phyloP scores from a whole-genome alignment of 2,888 invertebrate species.

The Luperina testacea region DNA sequence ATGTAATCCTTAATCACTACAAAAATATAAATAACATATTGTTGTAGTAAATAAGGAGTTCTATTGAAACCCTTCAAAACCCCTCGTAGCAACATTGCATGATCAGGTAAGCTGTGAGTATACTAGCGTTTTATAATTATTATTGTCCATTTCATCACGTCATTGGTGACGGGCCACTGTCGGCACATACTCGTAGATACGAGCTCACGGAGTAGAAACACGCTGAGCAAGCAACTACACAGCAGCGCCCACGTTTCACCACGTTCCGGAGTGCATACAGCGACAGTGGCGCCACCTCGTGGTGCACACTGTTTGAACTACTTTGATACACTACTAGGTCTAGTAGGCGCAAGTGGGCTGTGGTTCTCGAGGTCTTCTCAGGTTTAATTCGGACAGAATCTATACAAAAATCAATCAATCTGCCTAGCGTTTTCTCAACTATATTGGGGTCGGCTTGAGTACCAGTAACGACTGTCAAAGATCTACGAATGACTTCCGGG shows the following conservation, averaged over 20 bases:
- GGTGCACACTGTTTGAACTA: no score
- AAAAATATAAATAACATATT: no score
- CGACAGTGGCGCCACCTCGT: constrained; percentile 2
- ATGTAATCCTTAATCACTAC: not conserved
- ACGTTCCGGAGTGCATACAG: not conserved
- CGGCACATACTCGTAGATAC: not conserved
- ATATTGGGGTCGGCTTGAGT: no score
- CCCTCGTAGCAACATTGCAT: not conserved
- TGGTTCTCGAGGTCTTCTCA: no score
- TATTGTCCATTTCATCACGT: not conserved
- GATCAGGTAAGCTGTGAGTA: not conserved
- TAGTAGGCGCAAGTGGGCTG: not conserved
- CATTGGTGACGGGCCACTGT: not conserved
- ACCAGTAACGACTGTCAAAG: not conserved
- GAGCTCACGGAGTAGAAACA: not conserved
- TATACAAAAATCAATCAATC: not conserved
- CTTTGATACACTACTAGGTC: not conserved
- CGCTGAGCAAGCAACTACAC: not conserved
- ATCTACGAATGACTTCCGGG: not conserved
- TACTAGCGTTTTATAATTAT: not conserved
- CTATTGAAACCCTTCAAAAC: not conserved
- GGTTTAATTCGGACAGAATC: not conserved
- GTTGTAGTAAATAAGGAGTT: not conserved
- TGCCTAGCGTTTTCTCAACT: no score
- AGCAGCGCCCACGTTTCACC: not conserved